Evolutionary conservation across 2,113 vertebrate genomes (phyloP).

Genomic region (Machaerirhynchus nigripectus): DNA sequence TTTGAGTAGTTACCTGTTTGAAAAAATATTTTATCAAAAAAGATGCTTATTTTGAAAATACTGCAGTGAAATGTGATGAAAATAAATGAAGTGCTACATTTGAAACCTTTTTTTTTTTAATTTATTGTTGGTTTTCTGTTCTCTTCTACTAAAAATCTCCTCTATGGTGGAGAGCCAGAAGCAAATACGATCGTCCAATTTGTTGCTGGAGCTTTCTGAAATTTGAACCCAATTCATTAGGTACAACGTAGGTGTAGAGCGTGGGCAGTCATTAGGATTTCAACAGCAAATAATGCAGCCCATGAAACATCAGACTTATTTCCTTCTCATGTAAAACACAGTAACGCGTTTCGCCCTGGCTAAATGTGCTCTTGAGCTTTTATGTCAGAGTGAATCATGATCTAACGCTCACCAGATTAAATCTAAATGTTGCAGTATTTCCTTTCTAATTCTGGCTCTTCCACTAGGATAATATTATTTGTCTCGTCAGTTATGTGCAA

Average conservation of each 20-base stretch:
- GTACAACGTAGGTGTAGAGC: background rate
- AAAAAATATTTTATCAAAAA: background rate
- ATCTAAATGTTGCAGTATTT: slow-evolving; percentile 18
- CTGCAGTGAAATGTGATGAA: background rate
- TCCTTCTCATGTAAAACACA: slow-evolving; percentile 19
- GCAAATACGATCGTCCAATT: background rate
- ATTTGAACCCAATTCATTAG: slow-evolving; percentile 3
- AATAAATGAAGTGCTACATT: background rate
- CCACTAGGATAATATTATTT: slow-evolving; percentile 18
- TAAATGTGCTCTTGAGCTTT: slow-evolving; percentile 57
- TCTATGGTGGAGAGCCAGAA: background rate
- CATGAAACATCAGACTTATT: slow-evolving; percentile 32
- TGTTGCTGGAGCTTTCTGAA: background rate
- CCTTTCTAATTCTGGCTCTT: slow-evolving; percentile 39
- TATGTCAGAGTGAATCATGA: slow-evolving; percentile 49
- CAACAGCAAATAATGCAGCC: slow-evolving; percentile 46
- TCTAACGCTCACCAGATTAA: slow-evolving; percentile 32
- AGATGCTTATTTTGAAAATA: background rate
- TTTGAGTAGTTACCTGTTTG: background rate
- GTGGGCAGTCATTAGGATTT: slow-evolving; percentile 27
- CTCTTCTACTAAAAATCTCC: background rate
- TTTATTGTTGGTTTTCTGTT: background rate
- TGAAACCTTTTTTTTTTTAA: background rate
- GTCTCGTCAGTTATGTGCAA: background rate
- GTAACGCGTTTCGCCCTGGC: background rate